Evolutionary conservation across 1,140 invertebrate genomes (phyloP), one percentile per base, ranked within the genome.

Genomic region (Lutraria rhynchaena): DNA sequence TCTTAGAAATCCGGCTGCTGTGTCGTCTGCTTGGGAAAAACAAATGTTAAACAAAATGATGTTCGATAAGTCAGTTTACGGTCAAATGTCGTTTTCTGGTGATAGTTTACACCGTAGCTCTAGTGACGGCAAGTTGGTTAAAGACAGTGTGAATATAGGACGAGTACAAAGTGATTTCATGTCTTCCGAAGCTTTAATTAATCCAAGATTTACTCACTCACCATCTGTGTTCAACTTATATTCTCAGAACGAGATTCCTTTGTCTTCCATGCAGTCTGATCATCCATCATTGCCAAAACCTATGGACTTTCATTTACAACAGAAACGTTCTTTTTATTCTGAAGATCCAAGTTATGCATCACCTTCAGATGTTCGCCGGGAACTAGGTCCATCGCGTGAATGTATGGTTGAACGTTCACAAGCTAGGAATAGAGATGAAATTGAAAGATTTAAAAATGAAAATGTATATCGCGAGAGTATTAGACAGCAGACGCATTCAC

Each of bases 1-100:
- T 33, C n/a, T 77, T 24, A 57, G 55, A 44, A 58, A 77, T 77
- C 61, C 75, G n/a, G n/a, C 31, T 55, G 13, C 46, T 22, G 61
- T 77, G 2, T 67, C 24, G 4, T 13, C 9, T 24, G 46, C 51
- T 55, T 41, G 49, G 41, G 69, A 71, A 37, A 71, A 41, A 41
- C 49, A 55, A 51, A 3, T 71, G 46, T 55, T 37, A 29, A 57
- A 35, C 19, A 71, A 51, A 41, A 15, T 15, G 15, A 7, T 7
- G 5, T 41, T 41, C 15, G 37, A 41, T 15, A 41, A 41, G 37
- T 5, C 5, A 7, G 15, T 41, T 5, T 41, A 41, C 15, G 37
- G 37, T 15, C 37, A 41, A 41, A 15, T 41, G 5, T 41, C 37
- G 5, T 41, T 41, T 7, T 15, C 37, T 41, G 37, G 15, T 5